Evolutionary conservation across 2,113 vertebrate species (phyloP).

Genomic region (Spilogale gracilis): DNA sequence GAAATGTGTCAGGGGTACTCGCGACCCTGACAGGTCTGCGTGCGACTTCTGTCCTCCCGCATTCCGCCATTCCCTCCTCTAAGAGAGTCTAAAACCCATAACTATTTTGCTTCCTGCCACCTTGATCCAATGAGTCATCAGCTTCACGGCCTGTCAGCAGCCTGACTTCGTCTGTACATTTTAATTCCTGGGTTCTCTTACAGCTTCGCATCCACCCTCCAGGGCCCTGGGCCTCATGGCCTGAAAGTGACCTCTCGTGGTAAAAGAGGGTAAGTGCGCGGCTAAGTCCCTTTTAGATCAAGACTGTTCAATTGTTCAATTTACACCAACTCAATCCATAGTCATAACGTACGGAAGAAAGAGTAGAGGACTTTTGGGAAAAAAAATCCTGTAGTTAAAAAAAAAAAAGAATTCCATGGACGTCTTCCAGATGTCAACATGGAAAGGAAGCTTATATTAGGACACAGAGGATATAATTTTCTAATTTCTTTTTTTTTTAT

Average conservation of each 20-base stretch:
- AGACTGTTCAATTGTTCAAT: not conserved
- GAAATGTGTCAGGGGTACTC: not conserved
- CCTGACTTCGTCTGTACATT: not conserved
- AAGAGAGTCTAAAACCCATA: not conserved
- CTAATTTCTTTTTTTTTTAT: slow-evolving; percentile 20
- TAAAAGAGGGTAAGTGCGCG: slow-evolving; percentile 21
- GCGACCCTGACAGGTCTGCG: not conserved
- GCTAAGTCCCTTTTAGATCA: not conserved
- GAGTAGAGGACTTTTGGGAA: slow-evolving; percentile 1
- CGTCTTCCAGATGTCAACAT: not conserved
- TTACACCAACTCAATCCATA: not conserved
- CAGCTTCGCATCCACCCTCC: not conserved
- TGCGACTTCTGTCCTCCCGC: not conserved
- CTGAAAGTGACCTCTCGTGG: slow-evolving; percentile 73
- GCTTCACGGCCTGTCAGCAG: not conserved
- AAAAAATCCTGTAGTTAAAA: not conserved
- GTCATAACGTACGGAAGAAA: not conserved
- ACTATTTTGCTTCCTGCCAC: not conserved
- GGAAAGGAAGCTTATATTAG: not conserved
- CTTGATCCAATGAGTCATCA: not conserved
- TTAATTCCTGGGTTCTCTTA: not conserved
- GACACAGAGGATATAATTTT: not conserved
- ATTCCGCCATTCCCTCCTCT: not conserved
- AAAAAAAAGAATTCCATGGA: not conserved
- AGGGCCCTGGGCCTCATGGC: slow-evolving; percentile 25